These are phyloP conservation scores for Mormyrops boulengeri DNA, from an alignment of 2,797 vertebrate genomes.

Conservation along the genomic window DNA sequence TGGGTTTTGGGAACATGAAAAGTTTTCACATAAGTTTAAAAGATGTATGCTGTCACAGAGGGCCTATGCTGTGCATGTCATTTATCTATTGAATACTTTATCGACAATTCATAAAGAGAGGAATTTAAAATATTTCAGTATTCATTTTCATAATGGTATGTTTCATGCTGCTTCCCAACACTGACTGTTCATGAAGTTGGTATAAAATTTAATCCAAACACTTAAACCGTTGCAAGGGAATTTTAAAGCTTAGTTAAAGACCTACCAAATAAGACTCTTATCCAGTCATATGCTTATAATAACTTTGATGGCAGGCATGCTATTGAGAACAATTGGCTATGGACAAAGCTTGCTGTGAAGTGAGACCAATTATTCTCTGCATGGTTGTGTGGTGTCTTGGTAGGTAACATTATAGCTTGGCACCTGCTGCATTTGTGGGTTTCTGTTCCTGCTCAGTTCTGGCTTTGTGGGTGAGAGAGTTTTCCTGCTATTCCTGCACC, in stretches of 20 bases:
- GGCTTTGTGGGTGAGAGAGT: neutral
- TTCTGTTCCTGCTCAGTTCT: neutral
- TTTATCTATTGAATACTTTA: neutral
- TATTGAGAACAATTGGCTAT: constrained; percentile 9
- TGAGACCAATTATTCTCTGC: neutral
- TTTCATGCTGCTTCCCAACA: constrained; percentile 29
- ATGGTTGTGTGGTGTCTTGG: neutral
- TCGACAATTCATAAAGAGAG: neutral
- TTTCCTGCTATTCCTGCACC: neutral
- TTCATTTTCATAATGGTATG: neutral
- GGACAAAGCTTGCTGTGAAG: neutral
- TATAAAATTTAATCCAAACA: constrained; percentile 4
- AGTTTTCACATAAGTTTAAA: neutral
- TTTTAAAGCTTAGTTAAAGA: constrained; percentile 55
- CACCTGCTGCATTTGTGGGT: neutral
- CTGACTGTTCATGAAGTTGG: neutral
- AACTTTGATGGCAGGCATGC: constrained; percentile 41
- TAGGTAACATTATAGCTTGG: neutral
- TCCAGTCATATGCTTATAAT: constrained; percentile 59
- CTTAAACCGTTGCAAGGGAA: constrained; percentile 46
- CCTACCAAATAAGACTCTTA: constrained; percentile 58
- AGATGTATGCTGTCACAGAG: neutral
- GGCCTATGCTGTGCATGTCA: neutral
- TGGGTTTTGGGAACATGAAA: neutral
- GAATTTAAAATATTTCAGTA: neutral